These are phyloP conservation scores for Harpalus rufipes DNA, from an alignment of 2,888 invertebrate species.

Conservation along the genomic window DNA sequence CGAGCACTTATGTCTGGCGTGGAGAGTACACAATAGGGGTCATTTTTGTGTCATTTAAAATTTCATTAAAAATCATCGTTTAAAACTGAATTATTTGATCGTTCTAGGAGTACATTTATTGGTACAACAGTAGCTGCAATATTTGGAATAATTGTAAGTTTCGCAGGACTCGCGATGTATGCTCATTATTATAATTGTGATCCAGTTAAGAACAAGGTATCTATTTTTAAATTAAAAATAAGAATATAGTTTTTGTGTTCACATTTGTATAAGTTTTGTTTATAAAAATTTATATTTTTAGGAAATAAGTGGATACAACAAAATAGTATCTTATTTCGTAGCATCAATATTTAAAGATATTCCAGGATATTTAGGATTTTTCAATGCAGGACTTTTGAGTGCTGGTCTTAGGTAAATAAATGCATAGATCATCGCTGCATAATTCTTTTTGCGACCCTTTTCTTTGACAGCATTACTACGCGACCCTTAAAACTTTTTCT, in stretches of 20 bases:
- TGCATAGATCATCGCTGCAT: too few species aligned
- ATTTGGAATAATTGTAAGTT: constrained; percentile 16
- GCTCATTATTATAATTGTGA: constrained; percentile 39
- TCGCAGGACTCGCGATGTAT: constrained; percentile 44
- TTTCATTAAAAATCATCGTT: too few species aligned
- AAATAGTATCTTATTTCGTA: constrained; percentile 80
- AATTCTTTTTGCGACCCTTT: too few species aligned
- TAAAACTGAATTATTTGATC: not conserved
- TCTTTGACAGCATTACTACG: too few species aligned
- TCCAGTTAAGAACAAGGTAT: constrained; percentile 49
- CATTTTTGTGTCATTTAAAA: too few species aligned
- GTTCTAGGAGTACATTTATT: constrained; percentile 35
- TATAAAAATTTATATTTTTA: constrained; percentile 48
- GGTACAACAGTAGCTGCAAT: not conserved
- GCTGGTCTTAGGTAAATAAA: constrained; percentile 78
- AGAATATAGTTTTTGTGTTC: not conserved
- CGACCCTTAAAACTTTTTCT: too few species aligned
- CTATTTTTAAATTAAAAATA: not conserved
- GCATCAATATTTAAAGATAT: constrained; percentile 79
- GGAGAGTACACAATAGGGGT: too few species aligned
- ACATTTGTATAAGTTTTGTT: constrained; percentile 3
- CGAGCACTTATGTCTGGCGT: too few species aligned
- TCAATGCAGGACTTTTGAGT: constrained; percentile 82
- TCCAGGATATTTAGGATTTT: constrained; percentile 81
- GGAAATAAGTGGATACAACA: constrained; percentile 75